Percentiles rank a stretch among this genome's conserved stretches.
Evolutionary conservation across 2,797 vertebrate genomes (phyloP).

Genomic region (Oryzias dopingdopingensis): DNA sequence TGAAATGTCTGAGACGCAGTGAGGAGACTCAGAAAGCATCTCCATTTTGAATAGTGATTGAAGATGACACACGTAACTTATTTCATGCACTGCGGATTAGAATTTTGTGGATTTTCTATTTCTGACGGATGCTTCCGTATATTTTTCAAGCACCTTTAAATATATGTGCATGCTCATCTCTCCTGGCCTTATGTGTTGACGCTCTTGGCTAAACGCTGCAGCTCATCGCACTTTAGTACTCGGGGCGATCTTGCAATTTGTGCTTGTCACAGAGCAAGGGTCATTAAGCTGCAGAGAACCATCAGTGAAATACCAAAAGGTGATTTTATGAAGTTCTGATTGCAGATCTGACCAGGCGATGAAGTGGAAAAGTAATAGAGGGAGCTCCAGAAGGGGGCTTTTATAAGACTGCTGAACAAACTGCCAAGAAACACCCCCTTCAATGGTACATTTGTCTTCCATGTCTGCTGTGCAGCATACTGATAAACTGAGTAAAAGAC

Average conservation of each 20-base stretch:
- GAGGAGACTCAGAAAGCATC: slow-evolving; percentile 28
- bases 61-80: neutral
- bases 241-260: slow-evolving; percentile 8
- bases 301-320: slow-evolving; percentile 12
- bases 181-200: slow-evolving; percentile 30
- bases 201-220: slow-evolving; percentile 29
- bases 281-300: slow-evolving; percentile 14
- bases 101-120: slow-evolving; percentile 4
- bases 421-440: slow-evolving; percentile 36
- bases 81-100: slow-evolving; percentile 3
- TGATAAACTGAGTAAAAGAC: slow-evolving; percentile 31
- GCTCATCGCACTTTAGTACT: slow-evolving; percentile 33
- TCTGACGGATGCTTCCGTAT: neutral
- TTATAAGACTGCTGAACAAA: slow-evolving; percentile 39
- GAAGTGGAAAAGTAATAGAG: slow-evolving; percentile 1
- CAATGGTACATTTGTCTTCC: slow-evolving; percentile 6
- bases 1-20: slow-evolving; percentile 4
- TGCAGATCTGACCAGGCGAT: slow-evolving; percentile 14
- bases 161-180: slow-evolving; percentile 13
- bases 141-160: slow-evolving; percentile 1
- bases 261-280: slow-evolving; percentile 19
- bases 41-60: slow-evolving; percentile 15
- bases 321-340: slow-evolving; percentile 28
- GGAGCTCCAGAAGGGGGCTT: slow-evolving; percentile 19
- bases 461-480: slow-evolving; percentile 22